Evolutionary conservation across 2,888 invertebrate genomes (phyloP).

Genomic region (Lordiphosa andalusiaca): DNA sequence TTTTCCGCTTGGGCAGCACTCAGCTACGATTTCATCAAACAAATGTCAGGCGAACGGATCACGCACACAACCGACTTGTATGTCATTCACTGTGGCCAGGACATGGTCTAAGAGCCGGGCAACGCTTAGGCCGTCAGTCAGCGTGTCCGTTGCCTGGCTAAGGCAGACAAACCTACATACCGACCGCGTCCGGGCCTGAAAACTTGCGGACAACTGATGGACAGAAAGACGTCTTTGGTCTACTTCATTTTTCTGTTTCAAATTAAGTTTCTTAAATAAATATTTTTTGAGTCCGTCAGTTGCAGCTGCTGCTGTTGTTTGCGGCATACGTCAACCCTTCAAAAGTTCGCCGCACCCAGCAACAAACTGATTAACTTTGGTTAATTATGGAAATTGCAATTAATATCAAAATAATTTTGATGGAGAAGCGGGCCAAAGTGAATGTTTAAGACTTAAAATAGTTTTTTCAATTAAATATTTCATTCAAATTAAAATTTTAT

Average conservation of each 20-base stretch:
- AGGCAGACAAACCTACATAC: too few species aligned
- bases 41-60: conserved; percentile 49
- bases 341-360: conserved; percentile 45
- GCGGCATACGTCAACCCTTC: conserved; percentile 24
- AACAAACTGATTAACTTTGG: conserved; percentile 44
- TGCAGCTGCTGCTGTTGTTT: conserved; percentile 28
- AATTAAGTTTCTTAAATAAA: conserved; percentile 12
- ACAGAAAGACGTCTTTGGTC: conserved; percentile 13
- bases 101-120: conserved; percentile 14
- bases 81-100: conserved; percentile 39
- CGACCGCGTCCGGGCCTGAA: neutral
- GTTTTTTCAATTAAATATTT: too few species aligned
- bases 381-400: conserved; percentile 23
- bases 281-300: conserved; percentile 16
- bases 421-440: too few species aligned
- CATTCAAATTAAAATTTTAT: too few species aligned
- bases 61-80: conserved; percentile 38
- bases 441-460: too few species aligned
- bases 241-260: conserved; percentile 16
- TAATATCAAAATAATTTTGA: conserved; percentile 10
- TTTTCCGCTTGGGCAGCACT: conserved; percentile 31
- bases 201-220: conserved; percentile 31
- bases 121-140: conserved; percentile 53
- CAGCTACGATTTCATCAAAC: conserved; percentile 57
- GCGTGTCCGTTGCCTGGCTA: conserved; percentile 41